Evolutionary conservation across 1,140 invertebrate genomes (phyloP), one percentile per base, ranked within the genome.

Genomic region (Nebria ingens): DNA sequence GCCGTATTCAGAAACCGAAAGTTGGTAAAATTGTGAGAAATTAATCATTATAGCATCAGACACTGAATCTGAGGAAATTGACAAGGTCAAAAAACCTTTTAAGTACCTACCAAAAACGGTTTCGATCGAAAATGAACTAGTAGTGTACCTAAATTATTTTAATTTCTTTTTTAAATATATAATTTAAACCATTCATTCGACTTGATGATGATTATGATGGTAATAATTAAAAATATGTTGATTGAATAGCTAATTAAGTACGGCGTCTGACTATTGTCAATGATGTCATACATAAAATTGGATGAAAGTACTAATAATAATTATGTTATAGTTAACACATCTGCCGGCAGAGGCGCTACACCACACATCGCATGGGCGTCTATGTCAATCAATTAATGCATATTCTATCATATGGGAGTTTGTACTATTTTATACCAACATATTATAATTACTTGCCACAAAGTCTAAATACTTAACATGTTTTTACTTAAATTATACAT

Each of bases 251-350:
- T 45, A 45, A 45, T 45, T 45, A 45, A 45, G 17, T 45, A 12
- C 25, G 6, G 25, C n/a, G 25, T 34, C n/a, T 34, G 25, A 34
- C n/a, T 34, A 34, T 34, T 45, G 40, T 45, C 40, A 17, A 45
- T 45, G 40, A 45, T 45, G 40, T 45, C 40, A 45, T 45, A 45
- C 17, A 45, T 45, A 45, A 45, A 45, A 45, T 17, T 45, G 40
- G 6, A 6, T 45, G 40, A 45, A 45, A 45, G 40, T 45, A n/a
- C n/a, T n/a, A 45, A 45, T 45, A 45, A 45, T 45, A 45, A 45
- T 45, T 45, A 45, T 17, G 15, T 45, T 45, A 34, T 45, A 17
- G 40, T 45, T 45, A 9, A 45, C 40, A 45, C 40, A 45, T 45
- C 40, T 45, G 40, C 17, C 40, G 17, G 40, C 6, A 45, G 40